Percentiles rank a stretch among this genome's conserved stretches.
phyloP scores from a whole-genome alignment of 2,797 vertebrate genomes.

The Phrynocephalus forsythii region DNA sequence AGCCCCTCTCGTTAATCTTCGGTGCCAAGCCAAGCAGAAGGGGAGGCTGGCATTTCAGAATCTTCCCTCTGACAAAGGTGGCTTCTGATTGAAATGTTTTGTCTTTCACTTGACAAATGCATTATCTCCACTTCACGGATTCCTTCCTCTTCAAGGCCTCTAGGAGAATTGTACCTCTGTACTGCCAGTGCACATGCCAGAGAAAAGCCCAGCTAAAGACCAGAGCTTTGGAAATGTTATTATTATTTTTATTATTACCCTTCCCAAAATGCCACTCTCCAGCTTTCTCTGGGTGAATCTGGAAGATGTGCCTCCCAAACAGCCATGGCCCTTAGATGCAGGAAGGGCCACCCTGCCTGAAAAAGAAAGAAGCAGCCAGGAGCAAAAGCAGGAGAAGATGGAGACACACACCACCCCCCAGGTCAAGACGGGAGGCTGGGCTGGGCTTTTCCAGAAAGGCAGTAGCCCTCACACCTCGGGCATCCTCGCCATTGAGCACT shows the following conservation, averaged over 20 bases:
- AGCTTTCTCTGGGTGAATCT: too few relatives aligned
- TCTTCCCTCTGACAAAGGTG: not conserved
- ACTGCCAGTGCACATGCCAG: not conserved
- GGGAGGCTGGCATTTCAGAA: not conserved
- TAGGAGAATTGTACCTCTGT: slow-evolving; percentile 1
- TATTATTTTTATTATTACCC: too few relatives aligned
- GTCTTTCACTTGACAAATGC: slow-evolving; percentile 17
- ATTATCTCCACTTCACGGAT: not conserved
- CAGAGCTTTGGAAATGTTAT: not conserved
- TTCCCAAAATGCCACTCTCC: too few relatives aligned
- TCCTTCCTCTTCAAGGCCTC: not conserved
- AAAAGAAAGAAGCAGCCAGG: not conserved
- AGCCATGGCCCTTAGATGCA: too few relatives aligned
- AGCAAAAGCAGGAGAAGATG: not conserved
- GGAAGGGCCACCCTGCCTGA: not conserved
- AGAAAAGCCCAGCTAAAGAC: not conserved
- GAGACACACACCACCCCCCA: not conserved
- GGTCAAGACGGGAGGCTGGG: not conserved
- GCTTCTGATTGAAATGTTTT: slow-evolving; percentile 23
- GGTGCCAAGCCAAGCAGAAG: slow-evolving; percentile 3
- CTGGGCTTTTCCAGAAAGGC: not conserved
- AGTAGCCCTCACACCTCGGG: not conserved
- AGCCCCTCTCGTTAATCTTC: not conserved
- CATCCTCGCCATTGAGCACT: not conserved
- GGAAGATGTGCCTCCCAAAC: too few relatives aligned